Base-by-base conservation (phyloP, 2,113 vertebrate genomes). In the Phalacrocorax brasilianus region DNA sequence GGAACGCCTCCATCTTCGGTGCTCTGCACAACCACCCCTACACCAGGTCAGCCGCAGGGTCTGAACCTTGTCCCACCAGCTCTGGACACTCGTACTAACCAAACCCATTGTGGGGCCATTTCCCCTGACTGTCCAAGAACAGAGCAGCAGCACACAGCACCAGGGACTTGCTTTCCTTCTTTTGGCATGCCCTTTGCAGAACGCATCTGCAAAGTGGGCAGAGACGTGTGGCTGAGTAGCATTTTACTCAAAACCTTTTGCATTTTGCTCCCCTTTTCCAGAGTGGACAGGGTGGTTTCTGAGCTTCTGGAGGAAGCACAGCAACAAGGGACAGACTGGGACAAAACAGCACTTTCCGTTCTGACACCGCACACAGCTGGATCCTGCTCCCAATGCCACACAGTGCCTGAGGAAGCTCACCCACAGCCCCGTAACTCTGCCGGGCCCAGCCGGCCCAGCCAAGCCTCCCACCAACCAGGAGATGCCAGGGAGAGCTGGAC, bases 41-140 rank as follows among this genome's bases (percentile, higher is more conserved):
- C 12, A 8, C 1, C 4, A 1, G 61, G 66, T 52, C 66, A 56
- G 27, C 18, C 1, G 1, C 40, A 14, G 73, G 38, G 12, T 20
- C 77, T 42, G 70, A 72, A 14, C 30, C 24, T 5, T 10, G 12
- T 44, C 72, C 42, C 24, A 53, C 1, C 32, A 47, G 49, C 35
- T 75, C 66, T 1, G 2, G 38, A 62, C 2, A 9, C 11, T 72
- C 27, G 50, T 47, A 7, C 45, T 13, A 59, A 73, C 9, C 77
- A 53, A 89, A 49, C 18, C 28, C 77, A 42, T 6, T 2, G 1
- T 11, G 28, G 23, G 59, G 22, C 32, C 45, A 23, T 40, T 56
- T 42, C 20, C 45, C 58, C 52, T 2, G 4, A 26, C 32, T 26
- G 40, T 5, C 66, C 70, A 9, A 0, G 8, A 63, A 21, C 11